These are phyloP conservation scores for Mantis religiosa DNA, from an alignment of 2,888 invertebrate genomes.

Conservation along the genomic window DNA sequence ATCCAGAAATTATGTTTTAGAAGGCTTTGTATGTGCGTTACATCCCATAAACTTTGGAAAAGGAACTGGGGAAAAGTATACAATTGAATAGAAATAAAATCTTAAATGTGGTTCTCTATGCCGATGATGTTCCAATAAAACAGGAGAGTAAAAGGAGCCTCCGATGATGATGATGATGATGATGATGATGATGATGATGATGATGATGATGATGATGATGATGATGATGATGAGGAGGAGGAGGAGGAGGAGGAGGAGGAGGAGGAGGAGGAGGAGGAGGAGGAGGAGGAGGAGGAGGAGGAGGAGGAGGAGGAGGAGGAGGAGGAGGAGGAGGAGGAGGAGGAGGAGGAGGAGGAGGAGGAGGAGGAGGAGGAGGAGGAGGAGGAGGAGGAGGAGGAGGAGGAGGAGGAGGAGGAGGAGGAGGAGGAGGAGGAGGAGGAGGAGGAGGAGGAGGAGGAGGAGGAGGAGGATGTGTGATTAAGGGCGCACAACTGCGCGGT, in stretches of 20 bases:
- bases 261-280: background rate
- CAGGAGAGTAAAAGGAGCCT: background rate
- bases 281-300: background rate
- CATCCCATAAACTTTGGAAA: no score
- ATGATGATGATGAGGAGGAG: no score
- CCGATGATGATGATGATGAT: background rate
- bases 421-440: background rate
- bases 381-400: background rate
- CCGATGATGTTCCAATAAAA: no score
- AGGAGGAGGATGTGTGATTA: background rate
- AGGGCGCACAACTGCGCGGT: no score
- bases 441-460: background rate
- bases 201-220: background rate
- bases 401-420: background rate
- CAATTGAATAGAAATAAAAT: no score
- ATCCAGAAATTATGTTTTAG: no score
- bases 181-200: background rate
- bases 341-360: background rate
- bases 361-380: background rate
- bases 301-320: background rate
- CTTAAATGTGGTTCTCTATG: no score
- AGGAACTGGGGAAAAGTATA: no score
- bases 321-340: background rate
- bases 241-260: background rate
- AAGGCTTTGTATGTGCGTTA: no score